Evolutionary conservation across 2,113 vertebrate species (phyloP).

Genomic region (Pterophyllum scalare): DNA sequence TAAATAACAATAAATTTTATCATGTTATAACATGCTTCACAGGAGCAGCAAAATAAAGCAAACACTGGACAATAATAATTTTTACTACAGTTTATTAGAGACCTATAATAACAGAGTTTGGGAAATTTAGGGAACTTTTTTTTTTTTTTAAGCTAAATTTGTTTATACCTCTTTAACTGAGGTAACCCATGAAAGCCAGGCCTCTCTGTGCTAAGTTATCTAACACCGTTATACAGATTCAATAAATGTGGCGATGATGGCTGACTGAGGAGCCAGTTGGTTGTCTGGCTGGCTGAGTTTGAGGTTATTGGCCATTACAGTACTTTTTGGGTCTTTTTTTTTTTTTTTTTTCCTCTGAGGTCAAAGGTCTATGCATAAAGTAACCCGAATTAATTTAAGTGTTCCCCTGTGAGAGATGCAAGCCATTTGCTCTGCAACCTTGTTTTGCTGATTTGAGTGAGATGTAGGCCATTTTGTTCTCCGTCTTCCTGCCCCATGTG

Average conservation of each 20-base stretch:
- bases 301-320: constrained; percentile 10
- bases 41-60: not conserved
- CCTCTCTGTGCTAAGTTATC: constrained; percentile 44
- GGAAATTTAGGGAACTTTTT: not conserved
- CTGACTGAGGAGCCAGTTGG: constrained; percentile 14
- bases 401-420: constrained; percentile 12
- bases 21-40: not conserved
- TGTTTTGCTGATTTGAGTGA: constrained; percentile 36
- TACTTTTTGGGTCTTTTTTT: constrained; percentile 16
- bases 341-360: not conserved
- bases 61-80: not conserved
- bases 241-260: constrained; percentile 28
- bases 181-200: constrained; percentile 48
- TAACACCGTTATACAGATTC: constrained; percentile 44
- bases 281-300: constrained; percentile 19
- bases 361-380: constrained; percentile 21
- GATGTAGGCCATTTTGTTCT: constrained; percentile 57
- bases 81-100: not conserved
- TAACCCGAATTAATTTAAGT: constrained; percentile 19
- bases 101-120: not conserved
- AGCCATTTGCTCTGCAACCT: constrained; percentile 30
- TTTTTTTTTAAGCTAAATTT: constrained; percentile 42
- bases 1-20: not conserved
- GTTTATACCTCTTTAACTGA: constrained; percentile 37
- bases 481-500: constrained; percentile 53